Percentiles rank a stretch among this genome's conserved stretches.
Evolutionary conservation across 2,888 invertebrate species (phyloP).

Genomic region (Heteromurus nitidus): DNA sequence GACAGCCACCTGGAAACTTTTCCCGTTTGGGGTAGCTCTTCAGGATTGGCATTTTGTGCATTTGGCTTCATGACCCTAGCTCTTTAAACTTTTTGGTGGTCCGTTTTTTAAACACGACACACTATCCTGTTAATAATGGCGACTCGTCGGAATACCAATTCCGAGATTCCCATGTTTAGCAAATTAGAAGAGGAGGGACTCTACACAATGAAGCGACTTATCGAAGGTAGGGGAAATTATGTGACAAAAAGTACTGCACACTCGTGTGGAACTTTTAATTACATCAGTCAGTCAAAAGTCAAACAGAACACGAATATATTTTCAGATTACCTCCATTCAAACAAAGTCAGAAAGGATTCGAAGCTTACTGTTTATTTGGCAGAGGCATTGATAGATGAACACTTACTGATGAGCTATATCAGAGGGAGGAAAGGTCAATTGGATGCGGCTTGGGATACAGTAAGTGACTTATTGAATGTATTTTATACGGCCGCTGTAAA

Average conservation of each 20-base stretch:
- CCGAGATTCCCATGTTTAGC: slow-evolving; percentile 21
- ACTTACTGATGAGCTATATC: slow-evolving; percentile 15
- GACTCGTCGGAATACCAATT: slow-evolving; percentile 26
- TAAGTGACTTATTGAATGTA: slow-evolving; percentile 9
- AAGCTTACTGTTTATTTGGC: slow-evolving; percentile 8
- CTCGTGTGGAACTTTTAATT: too few relatives aligned
- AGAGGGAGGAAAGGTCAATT: slow-evolving; percentile 17
- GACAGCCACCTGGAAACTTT: too few relatives aligned
- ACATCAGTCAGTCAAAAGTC: too few relatives aligned
- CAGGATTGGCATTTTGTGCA: too few relatives aligned
- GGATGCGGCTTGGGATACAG: slow-evolving; percentile 34
- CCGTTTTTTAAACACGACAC: too few relatives aligned
- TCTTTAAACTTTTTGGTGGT: too few relatives aligned
- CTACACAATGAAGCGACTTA: neutral
- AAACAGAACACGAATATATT: neutral
- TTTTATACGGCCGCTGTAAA: neutral
- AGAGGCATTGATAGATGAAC: slow-evolving; percentile 13
- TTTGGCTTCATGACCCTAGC: too few relatives aligned
- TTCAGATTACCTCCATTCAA: slow-evolving; percentile 18
- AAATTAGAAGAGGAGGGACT: slow-evolving; percentile 44
- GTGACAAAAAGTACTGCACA: too few relatives aligned
- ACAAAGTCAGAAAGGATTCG: neutral
- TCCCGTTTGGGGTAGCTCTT: too few relatives aligned
- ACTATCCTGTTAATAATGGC: slow-evolving; percentile 18
- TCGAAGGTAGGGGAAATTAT: slow-evolving; percentile 28